Evolutionary conservation across 2,888 invertebrate genomes (phyloP).

Genomic region (Eurytoma californica): DNA sequence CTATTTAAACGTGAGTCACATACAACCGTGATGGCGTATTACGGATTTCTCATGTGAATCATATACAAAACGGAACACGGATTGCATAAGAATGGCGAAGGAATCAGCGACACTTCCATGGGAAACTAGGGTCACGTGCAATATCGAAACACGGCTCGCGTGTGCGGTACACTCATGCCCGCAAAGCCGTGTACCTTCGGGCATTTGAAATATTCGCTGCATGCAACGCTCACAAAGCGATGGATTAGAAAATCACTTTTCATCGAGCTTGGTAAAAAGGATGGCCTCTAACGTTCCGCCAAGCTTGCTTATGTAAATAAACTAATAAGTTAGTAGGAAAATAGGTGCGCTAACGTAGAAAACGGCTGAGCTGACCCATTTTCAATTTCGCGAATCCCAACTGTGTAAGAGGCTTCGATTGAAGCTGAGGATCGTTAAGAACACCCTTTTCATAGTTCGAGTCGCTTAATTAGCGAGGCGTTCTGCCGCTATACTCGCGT

Average conservation of each 20-base stretch:
- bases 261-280: neutral
- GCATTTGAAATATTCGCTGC: neutral
- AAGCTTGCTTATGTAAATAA: neutral
- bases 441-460: conserved; percentile 22
- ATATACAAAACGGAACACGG: neutral
- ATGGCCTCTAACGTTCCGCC: neutral
- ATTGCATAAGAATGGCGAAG: conserved; percentile 29
- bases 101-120: neutral
- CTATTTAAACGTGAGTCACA: conserved; percentile 8
- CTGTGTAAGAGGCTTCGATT: conserved; percentile 1
- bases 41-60: neutral
- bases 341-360: neutral
- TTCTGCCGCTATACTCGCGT: conserved; percentile 13
- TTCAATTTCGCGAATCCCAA: neutral
- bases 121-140: neutral
- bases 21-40: neutral
- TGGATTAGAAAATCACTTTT: neutral
- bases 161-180: neutral
- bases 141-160: conserved; percentile 10
- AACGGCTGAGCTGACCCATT: conserved; percentile 18
- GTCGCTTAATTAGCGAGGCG: conserved; percentile 39
- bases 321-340: neutral
- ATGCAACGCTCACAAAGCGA: neutral
- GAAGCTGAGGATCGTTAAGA: conserved; percentile 28
- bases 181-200: too few species aligned